Conservation (phyloP, 2,888 invertebrate genomes). For the Mayetiola destructor region DNA sequence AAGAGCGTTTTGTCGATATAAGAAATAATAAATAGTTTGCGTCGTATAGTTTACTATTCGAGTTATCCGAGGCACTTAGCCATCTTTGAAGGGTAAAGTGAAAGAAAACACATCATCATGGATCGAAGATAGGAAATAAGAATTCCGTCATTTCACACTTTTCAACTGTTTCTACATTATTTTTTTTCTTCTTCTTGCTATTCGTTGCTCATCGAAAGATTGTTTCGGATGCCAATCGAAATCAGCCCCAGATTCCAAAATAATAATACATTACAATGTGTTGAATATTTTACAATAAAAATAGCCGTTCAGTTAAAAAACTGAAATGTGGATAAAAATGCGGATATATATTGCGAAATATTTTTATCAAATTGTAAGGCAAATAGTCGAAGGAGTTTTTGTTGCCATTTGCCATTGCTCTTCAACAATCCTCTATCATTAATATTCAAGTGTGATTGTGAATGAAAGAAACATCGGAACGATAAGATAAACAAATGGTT, state of each 20-base stretch:
- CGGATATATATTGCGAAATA: slow-evolving; percentile 12
- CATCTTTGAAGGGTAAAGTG: not conserved
- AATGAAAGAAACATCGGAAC: slow-evolving; percentile 5
- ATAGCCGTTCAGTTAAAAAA: too few species aligned
- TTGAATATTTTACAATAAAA: not conserved
- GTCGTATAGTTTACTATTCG: not conserved
- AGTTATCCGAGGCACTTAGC: not conserved
- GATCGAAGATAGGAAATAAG: too few species aligned
- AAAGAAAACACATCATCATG: too few species aligned
- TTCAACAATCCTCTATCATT: not conserved
- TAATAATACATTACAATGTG: not conserved
- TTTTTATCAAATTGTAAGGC: slow-evolving; percentile 8
- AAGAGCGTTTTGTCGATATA: not conserved
- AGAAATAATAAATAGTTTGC: slow-evolving; percentile 12
- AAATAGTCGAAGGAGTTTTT: slow-evolving; percentile 7
- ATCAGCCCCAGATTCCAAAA: not conserved
- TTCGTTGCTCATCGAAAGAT: too few species aligned
- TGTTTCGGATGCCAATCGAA: slow-evolving; percentile 10
- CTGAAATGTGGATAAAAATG: not conserved
- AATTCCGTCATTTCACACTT: slow-evolving; percentile 11
- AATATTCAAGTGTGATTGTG: slow-evolving; percentile 4
- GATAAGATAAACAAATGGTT: slow-evolving; percentile 8
- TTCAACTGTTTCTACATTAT: not conserved
- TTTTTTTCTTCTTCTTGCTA: too few species aligned
- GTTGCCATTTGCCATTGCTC: not conserved